Evolutionary conservation across 2,113 vertebrate species (phyloP).

Genomic region (Microtus oregoni): DNA sequence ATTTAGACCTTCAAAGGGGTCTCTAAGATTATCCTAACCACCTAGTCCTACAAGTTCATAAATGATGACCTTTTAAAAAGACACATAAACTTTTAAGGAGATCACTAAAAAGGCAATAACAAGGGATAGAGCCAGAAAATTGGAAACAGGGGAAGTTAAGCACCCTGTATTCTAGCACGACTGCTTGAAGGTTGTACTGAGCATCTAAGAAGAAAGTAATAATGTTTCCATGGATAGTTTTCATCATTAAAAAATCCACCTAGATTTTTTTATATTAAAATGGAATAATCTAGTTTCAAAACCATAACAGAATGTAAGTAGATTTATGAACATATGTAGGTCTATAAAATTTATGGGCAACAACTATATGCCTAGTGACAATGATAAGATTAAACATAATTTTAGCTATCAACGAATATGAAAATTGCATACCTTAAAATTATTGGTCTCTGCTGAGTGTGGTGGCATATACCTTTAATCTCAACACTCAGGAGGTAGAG

Average conservation of each 20-base stretch:
- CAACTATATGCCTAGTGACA: background rate
- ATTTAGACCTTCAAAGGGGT: background rate
- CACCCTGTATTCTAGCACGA: background rate
- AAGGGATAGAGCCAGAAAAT: slow-evolving; percentile 37
- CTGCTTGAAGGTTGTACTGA: background rate
- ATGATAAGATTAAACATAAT: background rate
- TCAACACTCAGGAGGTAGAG: background rate
- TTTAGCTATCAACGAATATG: background rate
- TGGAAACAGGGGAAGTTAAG: background rate
- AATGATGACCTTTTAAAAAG: slow-evolving; percentile 24
- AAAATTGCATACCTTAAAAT: background rate
- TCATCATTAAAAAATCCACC: slow-evolving; percentile 27
- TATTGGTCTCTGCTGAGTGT: background rate
- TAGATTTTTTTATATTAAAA: background rate
- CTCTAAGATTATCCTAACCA: background rate
- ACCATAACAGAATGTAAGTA: background rate
- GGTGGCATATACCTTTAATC: background rate
- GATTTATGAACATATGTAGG: background rate
- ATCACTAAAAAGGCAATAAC: slow-evolving; percentile 11
- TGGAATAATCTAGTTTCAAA: background rate
- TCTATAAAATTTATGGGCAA: background rate
- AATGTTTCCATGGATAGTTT: background rate
- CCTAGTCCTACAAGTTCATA: background rate
- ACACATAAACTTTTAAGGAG: slow-evolving; percentile 16
- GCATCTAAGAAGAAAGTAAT: background rate